Percentiles rank a stretch among this genome's conserved stretches.
These are phyloP conservation scores for Gortyna flavago DNA, from an alignment of 2,888 invertebrate genomes.

Conservation along the genomic window DNA sequence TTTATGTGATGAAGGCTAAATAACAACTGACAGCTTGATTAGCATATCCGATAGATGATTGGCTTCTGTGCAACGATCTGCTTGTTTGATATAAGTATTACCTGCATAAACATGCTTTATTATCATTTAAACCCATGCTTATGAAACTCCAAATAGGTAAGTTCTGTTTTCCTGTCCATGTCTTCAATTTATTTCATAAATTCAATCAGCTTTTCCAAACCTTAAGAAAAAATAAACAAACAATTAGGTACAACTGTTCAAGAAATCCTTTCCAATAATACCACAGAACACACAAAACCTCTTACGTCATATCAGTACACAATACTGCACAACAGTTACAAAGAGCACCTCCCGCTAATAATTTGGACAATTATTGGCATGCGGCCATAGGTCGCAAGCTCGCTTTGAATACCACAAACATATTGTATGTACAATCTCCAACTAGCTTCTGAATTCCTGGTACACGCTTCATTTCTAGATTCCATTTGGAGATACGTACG, in stretches of 20 bases:
- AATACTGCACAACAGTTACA: slow-evolving; percentile 50
- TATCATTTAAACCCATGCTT: background rate
- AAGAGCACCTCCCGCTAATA: slow-evolving; percentile 69
- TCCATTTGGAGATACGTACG: slow-evolving; percentile 52
- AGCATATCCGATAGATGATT: background rate
- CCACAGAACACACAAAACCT: slow-evolving; percentile 42
- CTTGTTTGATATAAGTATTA: background rate
- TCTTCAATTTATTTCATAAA: background rate
- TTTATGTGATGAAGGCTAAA: slow-evolving; percentile 26
- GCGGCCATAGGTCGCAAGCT: slow-evolving; percentile 66
- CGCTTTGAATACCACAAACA: slow-evolving; percentile 70
- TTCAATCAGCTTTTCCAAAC: background rate
- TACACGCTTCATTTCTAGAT: slow-evolving; percentile 49
- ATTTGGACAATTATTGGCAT: slow-evolving; percentile 74
- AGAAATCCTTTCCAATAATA: slow-evolving; percentile 33
- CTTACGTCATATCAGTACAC: slow-evolving; percentile 51
- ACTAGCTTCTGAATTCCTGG: slow-evolving; percentile 49
- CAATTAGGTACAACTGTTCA: slow-evolving; percentile 25
- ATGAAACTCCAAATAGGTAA: background rate
- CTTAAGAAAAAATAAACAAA: background rate
- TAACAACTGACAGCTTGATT: slow-evolving; percentile 3
- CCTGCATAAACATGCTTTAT: background rate
- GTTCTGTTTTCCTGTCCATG: background rate
- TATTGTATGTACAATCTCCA: slow-evolving; percentile 61
- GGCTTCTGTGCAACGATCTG: background rate